Evolutionary conservation across 1,140 invertebrate species (phyloP).

Genomic region (Drosophila albomicans): DNA sequence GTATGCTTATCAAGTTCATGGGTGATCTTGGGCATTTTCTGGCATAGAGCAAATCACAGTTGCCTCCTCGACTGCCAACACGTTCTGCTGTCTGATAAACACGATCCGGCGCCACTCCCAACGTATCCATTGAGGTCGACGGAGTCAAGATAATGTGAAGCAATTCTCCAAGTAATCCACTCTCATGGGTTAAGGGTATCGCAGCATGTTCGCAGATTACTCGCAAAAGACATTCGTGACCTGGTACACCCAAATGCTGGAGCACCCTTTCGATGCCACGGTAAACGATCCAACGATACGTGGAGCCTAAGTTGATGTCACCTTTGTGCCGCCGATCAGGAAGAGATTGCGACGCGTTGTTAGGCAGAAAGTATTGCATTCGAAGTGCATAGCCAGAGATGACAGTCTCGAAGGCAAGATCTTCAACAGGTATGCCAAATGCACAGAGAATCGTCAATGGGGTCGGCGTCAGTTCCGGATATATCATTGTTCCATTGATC

Average conservation of each 20-base stretch:
- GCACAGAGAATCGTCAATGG: slow-evolving; percentile 76
- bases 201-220: slow-evolving; percentile 91
- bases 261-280: slow-evolving; percentile 70
- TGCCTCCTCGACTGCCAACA: slow-evolving; percentile 41
- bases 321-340: slow-evolving; percentile 32
- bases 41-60: slow-evolving; percentile 41
- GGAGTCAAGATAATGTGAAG: slow-evolving; percentile 89
- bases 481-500: slow-evolving; percentile 62
- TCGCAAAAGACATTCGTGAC: slow-evolving; percentile 89
- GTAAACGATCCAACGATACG: slow-evolving; percentile 76
- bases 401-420: slow-evolving; percentile 70
- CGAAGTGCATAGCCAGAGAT: slow-evolving; percentile 79
- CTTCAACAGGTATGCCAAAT: slow-evolving; percentile 76
- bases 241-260: slow-evolving; percentile 87
- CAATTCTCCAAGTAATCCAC: slow-evolving; percentile 89
- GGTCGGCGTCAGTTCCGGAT: slow-evolving; percentile 70
- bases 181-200: slow-evolving; percentile 87
- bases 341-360: slow-evolving; percentile 60
- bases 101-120: slow-evolving; percentile 21
- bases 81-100: slow-evolving; percentile 54
- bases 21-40: slow-evolving; percentile 51
- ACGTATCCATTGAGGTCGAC: slow-evolving; percentile 58
- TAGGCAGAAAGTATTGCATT: slow-evolving; percentile 79
- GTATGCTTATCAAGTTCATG: slow-evolving; percentile 50
- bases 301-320: slow-evolving; percentile 29